Percentiles rank a stretch among this genome's conserved stretches.
These are phyloP conservation scores for Drosophila ercepeae DNA, from an alignment of 1,140 invertebrate species.

Conservation along the genomic window DNA sequence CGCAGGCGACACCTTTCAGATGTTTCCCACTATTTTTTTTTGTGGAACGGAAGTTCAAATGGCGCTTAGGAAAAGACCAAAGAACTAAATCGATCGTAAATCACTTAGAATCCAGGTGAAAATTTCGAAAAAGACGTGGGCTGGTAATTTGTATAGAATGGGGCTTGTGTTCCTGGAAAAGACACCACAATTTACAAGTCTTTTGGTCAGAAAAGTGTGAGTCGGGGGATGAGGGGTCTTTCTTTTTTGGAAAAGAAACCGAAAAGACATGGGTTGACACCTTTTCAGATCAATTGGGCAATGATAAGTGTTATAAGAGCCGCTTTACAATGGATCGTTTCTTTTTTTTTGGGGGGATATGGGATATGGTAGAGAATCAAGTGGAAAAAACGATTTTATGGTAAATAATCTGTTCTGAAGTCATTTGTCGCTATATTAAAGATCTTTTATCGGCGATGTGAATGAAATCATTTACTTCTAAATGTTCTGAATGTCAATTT, in stretches of 20 bases:
- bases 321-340: slow-evolving; percentile 16
- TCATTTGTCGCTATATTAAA: neutral
- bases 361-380: slow-evolving; percentile 5
- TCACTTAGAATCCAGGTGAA: slow-evolving; percentile 45
- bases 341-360: slow-evolving; percentile 5
- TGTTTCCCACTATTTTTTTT: slow-evolving; percentile 15
- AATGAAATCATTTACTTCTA: neutral
- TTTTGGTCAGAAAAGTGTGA: neutral
- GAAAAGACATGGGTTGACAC: slow-evolving; percentile 40
- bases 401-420: slow-evolving; percentile 8
- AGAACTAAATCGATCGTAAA: slow-evolving; percentile 57
- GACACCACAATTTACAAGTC: slow-evolving; percentile 37
- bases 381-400: slow-evolving; percentile 26
- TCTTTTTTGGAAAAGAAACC: slow-evolving; percentile 5
- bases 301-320: slow-evolving; percentile 12
- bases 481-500: neutral
- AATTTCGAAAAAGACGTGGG: slow-evolving; percentile 31
- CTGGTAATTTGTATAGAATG: slow-evolving; percentile 41
- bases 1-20: slow-evolving; percentile 48
- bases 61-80: slow-evolving; percentile 61
- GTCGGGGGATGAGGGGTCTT: slow-evolving; percentile 1
- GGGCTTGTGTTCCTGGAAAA: slow-evolving; percentile 27
- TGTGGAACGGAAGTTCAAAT: slow-evolving; percentile 71
- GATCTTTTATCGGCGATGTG: neutral
- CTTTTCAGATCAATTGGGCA: slow-evolving; percentile 45